phyloP scores from a whole-genome alignment of 2,797 vertebrate genomes.

The Arrhamphus sclerolepis region DNA sequence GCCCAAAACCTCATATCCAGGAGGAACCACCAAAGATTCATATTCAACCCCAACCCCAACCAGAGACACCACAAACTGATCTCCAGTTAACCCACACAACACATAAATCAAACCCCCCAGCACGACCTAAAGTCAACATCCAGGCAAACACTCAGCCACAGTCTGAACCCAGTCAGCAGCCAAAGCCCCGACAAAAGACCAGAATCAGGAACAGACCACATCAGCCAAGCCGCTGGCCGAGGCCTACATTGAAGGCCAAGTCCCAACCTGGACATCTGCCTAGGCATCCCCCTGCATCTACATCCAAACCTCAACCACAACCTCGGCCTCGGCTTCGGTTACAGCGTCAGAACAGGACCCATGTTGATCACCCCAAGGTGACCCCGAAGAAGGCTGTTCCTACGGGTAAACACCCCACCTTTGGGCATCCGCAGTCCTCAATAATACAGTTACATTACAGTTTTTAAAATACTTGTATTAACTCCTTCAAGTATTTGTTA shows the following conservation, averaged over 20 bases:
- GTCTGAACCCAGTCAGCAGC: constrained; percentile 5
- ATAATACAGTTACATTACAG: not conserved
- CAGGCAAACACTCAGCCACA: not conserved
- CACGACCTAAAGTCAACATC: constrained; percentile 7
- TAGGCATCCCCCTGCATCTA: constrained; percentile 24
- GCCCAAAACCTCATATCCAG: constrained; percentile 16
- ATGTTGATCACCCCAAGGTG: constrained; percentile 57
- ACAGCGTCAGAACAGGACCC: constrained; percentile 57
- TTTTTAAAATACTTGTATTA: too few relatives aligned
- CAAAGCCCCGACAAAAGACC: constrained; percentile 6
- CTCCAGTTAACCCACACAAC: constrained; percentile 13
- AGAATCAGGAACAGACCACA: constrained; percentile 7
- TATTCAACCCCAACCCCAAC: constrained; percentile 9
- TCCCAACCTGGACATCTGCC: constrained; percentile 28
- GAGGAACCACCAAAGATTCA: constrained; percentile 9
- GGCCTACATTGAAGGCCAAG: constrained; percentile 12
- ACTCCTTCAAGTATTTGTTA: too few relatives aligned
- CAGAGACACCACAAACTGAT: constrained; percentile 9
- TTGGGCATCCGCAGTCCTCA: constrained; percentile 45
- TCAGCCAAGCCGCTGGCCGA: constrained; percentile 8
- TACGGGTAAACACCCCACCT: constrained; percentile 73
- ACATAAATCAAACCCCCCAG: constrained; percentile 14
- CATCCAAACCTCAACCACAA: constrained; percentile 21
- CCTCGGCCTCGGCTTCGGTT: constrained; percentile 44
- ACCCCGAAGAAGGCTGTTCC: constrained; percentile 51